phyloP scores from a whole-genome alignment of 2,797 vertebrate species.

The Morelia viridis region DNA sequence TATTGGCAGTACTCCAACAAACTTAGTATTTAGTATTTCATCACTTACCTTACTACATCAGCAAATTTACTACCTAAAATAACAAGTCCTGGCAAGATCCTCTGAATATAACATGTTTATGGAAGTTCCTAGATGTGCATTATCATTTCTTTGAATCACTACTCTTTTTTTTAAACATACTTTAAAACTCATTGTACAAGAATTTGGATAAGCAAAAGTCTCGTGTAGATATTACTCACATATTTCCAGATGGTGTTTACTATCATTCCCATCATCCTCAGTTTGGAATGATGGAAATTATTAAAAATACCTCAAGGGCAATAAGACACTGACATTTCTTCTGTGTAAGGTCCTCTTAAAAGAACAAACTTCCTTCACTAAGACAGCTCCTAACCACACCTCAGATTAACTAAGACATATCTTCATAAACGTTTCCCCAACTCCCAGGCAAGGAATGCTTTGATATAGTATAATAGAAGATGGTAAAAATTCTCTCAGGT shows the following conservation, averaged over 20 bases:
- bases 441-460: background rate
- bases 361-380: background rate
- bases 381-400: background rate
- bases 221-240: background rate
- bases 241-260: background rate
- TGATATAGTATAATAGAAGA: background rate
- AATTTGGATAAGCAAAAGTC: background rate
- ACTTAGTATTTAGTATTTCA: slow-evolving; percentile 40
- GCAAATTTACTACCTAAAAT: slow-evolving; percentile 29
- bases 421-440: background rate
- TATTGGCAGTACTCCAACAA: background rate
- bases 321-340: background rate
- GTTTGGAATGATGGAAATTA: background rate
- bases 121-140: slow-evolving; percentile 48
- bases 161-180: slow-evolving; percentile 44
- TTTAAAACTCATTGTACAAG: slow-evolving; percentile 40
- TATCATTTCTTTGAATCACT: slow-evolving; percentile 37
- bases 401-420: background rate
- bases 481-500: background rate
- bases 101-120: slow-evolving; percentile 51
- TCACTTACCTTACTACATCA: slow-evolving; percentile 30
- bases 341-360: background rate
- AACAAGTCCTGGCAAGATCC: slow-evolving; percentile 53
- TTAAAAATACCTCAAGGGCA: background rate
- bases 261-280: background rate